Percentiles rank a stretch among this genome's conserved stretches.
Conservation (phyloP, 2,888 invertebrate genomes). For the Ariolimax columbianus region DNA sequence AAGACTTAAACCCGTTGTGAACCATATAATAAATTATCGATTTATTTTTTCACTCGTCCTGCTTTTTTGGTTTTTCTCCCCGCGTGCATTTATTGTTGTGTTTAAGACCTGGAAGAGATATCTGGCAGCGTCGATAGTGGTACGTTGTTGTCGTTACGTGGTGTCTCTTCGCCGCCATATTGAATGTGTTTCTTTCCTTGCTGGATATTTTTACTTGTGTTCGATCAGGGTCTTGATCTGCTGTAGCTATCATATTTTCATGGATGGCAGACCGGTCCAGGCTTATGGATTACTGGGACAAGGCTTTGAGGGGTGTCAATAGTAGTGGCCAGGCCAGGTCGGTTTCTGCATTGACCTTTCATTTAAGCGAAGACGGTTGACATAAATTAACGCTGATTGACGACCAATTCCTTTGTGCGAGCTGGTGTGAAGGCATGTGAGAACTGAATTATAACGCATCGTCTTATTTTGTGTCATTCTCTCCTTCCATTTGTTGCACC, state of each 20-base stretch:
- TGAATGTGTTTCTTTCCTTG: slow-evolving; percentile 15
- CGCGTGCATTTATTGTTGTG: slow-evolving; percentile 28
- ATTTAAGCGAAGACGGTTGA: not conserved
- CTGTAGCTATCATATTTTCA: no score
- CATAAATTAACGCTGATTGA: not conserved
- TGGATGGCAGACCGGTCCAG: no score
- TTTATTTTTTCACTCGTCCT: slow-evolving; percentile 13
- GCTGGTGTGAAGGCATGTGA: not conserved
- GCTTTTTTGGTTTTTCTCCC: slow-evolving; percentile 17
- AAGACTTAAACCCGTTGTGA: slow-evolving; percentile 49
- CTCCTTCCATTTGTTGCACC: no score
- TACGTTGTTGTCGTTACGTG: slow-evolving; percentile 30
- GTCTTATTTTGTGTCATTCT: no score
- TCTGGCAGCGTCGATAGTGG: slow-evolving; percentile 36
- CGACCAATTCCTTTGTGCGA: not conserved
- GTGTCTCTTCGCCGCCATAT: slow-evolving; percentile 32
- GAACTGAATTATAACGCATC: no score
- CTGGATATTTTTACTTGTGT: not conserved
- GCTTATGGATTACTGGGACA: no score
- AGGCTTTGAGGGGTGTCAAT: no score
- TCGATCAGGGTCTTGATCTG: no score
- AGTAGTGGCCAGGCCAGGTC: no score
- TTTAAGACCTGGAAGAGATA: slow-evolving; percentile 33
- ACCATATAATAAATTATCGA: slow-evolving; percentile 51
- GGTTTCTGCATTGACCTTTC: no score